These are phyloP conservation scores for Fistularia tabacaria DNA, from an alignment of 2,797 vertebrate genomes.

Conservation along the genomic window DNA sequence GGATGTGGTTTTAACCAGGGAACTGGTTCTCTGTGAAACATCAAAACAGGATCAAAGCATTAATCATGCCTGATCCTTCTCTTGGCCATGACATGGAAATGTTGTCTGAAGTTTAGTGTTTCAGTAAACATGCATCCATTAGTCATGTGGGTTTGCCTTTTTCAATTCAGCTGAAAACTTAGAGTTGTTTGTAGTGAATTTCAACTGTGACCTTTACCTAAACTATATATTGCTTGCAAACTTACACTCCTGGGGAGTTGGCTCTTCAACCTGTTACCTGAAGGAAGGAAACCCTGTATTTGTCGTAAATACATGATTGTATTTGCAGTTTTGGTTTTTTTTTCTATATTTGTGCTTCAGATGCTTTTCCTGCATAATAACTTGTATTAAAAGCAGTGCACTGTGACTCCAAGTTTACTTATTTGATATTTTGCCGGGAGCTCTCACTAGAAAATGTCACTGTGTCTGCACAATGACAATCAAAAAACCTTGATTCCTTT, in stretches of 20 bases:
- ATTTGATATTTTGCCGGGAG: background rate
- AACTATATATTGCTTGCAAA: no score
- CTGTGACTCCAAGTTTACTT: background rate
- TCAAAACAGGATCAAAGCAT: slow-evolving; percentile 60
- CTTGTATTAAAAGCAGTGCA: background rate
- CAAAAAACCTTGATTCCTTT: no score
- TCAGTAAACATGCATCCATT: slow-evolving; percentile 52
- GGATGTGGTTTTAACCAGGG: slow-evolving; percentile 62
- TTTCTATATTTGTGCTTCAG: no score
- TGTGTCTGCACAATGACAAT: no score
- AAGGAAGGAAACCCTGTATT: no score
- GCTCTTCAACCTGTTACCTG: no score
- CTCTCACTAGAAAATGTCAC: no score
- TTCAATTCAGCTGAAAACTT: slow-evolving; percentile 27
- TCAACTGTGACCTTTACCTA: background rate
- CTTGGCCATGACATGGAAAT: slow-evolving; percentile 53
- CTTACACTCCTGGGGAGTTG: no score
- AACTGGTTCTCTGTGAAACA: slow-evolving; percentile 52
- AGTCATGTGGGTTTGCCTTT: slow-evolving; percentile 47
- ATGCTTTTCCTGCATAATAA: no score
- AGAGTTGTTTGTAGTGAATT: slow-evolving; percentile 33
- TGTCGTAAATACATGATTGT: no score
- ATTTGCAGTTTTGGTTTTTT: no score
- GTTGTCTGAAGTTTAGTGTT: slow-evolving; percentile 53
- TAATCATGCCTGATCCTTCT: slow-evolving; percentile 49